These are phyloP conservation scores for Chionomys nivalis DNA, from an alignment of 2,113 vertebrate species.

Conservation along the genomic window DNA sequence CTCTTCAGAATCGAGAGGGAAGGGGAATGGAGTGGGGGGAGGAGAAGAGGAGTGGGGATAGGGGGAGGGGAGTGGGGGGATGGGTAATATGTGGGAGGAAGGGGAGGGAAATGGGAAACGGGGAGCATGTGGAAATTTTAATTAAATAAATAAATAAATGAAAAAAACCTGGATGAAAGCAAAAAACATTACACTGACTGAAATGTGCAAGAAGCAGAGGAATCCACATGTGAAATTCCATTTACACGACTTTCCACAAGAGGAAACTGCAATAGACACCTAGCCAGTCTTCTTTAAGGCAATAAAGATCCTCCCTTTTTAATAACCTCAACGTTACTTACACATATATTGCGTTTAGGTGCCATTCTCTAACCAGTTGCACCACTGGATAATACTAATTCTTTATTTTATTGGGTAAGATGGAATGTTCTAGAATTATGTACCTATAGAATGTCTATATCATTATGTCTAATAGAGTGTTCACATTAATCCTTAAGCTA, in stretches of 20 bases:
- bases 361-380: not conserved
- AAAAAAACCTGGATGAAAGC: constrained; percentile 3
- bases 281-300: not conserved
- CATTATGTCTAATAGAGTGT: not conserved
- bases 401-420: not conserved
- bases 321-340: not conserved
- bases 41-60: too few species aligned
- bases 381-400: not conserved
- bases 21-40: too few species aligned
- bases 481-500: not conserved
- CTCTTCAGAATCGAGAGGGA: too few species aligned
- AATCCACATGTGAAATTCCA: not conserved
- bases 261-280: not conserved
- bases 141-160: too few species aligned
- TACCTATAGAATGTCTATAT: not conserved
- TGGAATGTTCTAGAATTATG: not conserved
- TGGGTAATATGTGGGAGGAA: too few species aligned
- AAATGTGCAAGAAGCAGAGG: not conserved
- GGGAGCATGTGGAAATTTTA: too few species aligned
- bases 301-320: not conserved
- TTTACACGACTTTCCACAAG: not conserved
- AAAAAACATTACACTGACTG: not conserved
- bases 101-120: too few species aligned
- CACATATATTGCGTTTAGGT: not conserved
- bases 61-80: too few species aligned